A percentile compares a stretch with the other conserved stretches of the same genome.
phyloP scores from a whole-genome alignment of 2,888 invertebrate species.

The Meloe dianella region DNA sequence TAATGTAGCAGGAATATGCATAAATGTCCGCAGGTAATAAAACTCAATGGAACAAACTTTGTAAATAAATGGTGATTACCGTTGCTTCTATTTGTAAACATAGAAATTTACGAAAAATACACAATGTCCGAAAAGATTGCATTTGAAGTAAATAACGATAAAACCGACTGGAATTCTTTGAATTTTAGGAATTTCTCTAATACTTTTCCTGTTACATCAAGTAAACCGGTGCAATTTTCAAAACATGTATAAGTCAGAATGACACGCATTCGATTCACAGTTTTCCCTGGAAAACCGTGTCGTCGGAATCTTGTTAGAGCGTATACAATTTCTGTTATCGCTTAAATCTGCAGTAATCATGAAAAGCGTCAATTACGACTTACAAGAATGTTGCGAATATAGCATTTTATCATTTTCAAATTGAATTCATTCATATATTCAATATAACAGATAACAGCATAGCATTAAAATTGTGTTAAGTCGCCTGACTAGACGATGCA shows the following conservation, averaged over 20 bases:
- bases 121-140: neutral
- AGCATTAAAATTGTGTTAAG: neutral
- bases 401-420: neutral
- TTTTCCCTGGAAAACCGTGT: neutral
- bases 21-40: neutral
- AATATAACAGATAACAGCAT: neutral
- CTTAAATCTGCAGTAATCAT: neutral
- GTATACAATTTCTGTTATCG: neutral
- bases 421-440: neutral
- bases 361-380: neutral
- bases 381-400: neutral
- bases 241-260: neutral
- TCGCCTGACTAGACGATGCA: neutral
- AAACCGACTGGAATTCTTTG: neutral
- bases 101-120: neutral
- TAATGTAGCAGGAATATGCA: neutral
- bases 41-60: neutral
- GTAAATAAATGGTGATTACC: neutral
- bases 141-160: neutral
- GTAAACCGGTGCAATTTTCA: neutral
- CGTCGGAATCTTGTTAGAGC: neutral
- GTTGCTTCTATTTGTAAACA: neutral
- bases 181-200: neutral
- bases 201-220: neutral
- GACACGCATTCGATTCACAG: neutral